Evolutionary conservation across 2,797 vertebrate genomes (phyloP).

Genomic region (Buceros bicornis): DNA sequence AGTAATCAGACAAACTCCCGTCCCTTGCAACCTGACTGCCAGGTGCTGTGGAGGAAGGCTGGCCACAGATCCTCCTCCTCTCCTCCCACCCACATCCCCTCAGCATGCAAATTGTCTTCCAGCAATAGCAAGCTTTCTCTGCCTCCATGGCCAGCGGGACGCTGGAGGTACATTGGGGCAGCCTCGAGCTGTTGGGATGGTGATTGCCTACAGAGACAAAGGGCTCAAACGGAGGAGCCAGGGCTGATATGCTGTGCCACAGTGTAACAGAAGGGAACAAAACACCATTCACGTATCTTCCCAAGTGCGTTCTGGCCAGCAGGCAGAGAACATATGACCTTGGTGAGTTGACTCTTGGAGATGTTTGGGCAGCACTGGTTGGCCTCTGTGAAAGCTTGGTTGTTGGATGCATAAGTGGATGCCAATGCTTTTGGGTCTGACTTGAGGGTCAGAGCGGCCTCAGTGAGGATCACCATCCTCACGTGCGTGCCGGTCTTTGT

Average conservation of each 20-base stretch:
- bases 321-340: background rate
- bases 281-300: accelerated
- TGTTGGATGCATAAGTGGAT: accelerated
- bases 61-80: background rate
- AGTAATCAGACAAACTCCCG: conserved; percentile 14
- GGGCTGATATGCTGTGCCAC: background rate
- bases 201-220: background rate
- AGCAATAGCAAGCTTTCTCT: background rate
- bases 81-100: background rate
- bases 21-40: background rate
- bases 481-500: accelerated
- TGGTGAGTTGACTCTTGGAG: background rate
- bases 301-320: background rate
- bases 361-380: background rate
- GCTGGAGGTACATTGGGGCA: background rate
- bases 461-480: accelerated
- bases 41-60: background rate
- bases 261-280: accelerated
- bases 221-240: accelerated
- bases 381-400: accelerated
- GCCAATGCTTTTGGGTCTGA: accelerated
- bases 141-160: accelerated
- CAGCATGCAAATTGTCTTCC: background rate
- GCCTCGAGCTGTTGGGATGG: accelerated
- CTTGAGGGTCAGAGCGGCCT: accelerated